Conservation (phyloP, 2,113 vertebrate species). For the Pungitius pungitius region DNA sequence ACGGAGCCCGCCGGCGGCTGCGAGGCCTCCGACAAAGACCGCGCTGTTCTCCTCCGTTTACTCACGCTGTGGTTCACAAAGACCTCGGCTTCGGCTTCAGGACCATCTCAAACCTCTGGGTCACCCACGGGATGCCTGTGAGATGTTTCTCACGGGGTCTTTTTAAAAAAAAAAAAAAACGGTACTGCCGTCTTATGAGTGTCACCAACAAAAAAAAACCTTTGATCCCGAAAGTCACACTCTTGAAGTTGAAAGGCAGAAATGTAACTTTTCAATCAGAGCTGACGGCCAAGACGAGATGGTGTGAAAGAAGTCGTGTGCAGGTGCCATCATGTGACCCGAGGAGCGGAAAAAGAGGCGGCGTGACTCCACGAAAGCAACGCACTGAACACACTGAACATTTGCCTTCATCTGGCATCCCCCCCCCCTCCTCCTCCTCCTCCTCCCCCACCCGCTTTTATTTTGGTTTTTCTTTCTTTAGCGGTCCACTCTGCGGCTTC, state of each 20-base stretch:
- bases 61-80: conserved; percentile 32
- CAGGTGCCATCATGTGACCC: conserved; percentile 18
- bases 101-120: conserved; percentile 34
- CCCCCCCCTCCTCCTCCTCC: background rate
- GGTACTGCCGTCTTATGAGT: conserved; percentile 8
- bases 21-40: conserved; percentile 58
- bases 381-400: conserved; percentile 5
- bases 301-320: too few relatives aligned
- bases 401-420: conserved; percentile 10
- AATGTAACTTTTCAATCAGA: too few relatives aligned
- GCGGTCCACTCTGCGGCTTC: conserved; percentile 10
- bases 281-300: too few relatives aligned
- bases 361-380: conserved; percentile 4
- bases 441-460: too few relatives aligned
- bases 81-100: conserved; percentile 8
- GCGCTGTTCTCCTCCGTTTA: conserved; percentile 50
- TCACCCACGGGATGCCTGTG: conserved; percentile 45
- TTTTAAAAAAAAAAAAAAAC: too few relatives aligned
- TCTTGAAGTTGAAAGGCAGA: too few relatives aligned
- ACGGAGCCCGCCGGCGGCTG: conserved; percentile 52
- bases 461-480: conserved; percentile 29
- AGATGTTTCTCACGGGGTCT: conserved; percentile 40
- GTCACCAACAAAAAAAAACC: conserved; percentile 9
- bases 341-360: conserved; percentile 1
- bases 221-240: too few relatives aligned